Evolutionary conservation across 2,113 vertebrate species (phyloP).

Genomic region (Dermatemys mawii): DNA sequence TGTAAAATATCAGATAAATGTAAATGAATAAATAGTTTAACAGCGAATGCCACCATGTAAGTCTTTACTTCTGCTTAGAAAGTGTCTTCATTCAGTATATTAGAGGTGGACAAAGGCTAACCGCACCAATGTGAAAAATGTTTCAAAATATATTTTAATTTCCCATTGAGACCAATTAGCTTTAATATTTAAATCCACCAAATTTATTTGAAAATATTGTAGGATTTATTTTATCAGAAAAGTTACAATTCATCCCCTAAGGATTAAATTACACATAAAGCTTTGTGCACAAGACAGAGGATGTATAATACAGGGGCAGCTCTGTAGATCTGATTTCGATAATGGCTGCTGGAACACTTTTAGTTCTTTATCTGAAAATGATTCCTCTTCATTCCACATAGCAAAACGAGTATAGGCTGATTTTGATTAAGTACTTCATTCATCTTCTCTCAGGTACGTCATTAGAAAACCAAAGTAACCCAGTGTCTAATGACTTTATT

Average conservation of each 20-base stretch:
- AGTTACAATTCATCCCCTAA: conserved; percentile 45
- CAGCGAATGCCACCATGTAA: background rate
- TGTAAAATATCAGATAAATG: background rate
- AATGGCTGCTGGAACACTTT: background rate
- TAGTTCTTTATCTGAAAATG: background rate
- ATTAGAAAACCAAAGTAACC: background rate
- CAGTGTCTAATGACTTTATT: background rate
- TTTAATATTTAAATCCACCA: conserved; percentile 37
- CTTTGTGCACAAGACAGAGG: background rate
- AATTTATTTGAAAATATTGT: conserved; percentile 46
- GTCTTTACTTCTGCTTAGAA: background rate
- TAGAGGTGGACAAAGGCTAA: background rate
- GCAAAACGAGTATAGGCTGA: background rate
- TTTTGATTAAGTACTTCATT: rapidly evolving
- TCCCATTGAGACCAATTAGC: conserved; percentile 70
- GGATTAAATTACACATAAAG: conserved; percentile 28
- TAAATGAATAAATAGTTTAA: background rate
- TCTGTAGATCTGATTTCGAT: conserved; percentile 5
- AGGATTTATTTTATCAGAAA: conserved; percentile 48
- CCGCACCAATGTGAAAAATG: background rate
- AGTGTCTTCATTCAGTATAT: background rate
- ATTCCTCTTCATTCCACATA: background rate
- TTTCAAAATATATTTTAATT: conserved; percentile 46
- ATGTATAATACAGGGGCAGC: background rate
- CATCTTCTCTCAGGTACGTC: background rate